Percentiles rank a stretch among this genome's conserved stretches.
These are phyloP conservation scores for Druon quercuslanigerum DNA, from an alignment of 1,140 invertebrate genomes.

Conservation along the genomic window DNA sequence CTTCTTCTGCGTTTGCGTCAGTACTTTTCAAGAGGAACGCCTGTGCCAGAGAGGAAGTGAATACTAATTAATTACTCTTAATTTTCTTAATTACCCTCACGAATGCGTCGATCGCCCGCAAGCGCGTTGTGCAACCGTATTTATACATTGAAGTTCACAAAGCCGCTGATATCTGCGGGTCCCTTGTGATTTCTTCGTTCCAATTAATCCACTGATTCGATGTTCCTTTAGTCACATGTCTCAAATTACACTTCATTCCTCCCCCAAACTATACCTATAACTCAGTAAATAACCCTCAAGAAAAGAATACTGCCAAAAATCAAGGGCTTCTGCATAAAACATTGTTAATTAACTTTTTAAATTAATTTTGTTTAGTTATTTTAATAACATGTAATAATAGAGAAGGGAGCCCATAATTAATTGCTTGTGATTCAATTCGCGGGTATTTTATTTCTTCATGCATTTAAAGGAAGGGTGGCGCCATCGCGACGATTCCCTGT, in stretches of 20 bases:
- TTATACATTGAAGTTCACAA: background rate
- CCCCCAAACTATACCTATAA: background rate
- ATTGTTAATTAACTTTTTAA: too few species aligned
- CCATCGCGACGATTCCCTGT: too few species aligned
- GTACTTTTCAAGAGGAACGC: slow-evolving; percentile 18
- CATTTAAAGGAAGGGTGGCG: too few species aligned
- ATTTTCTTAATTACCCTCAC: slow-evolving; percentile 73
- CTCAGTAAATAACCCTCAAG: background rate
- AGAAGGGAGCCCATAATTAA: too few species aligned
- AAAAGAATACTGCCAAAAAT: background rate
- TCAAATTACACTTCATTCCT: background rate
- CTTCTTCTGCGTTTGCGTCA: slow-evolving; percentile 50
- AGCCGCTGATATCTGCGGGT: slow-evolving; percentile 41
- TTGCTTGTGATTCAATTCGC: too few species aligned
- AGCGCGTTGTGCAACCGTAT: slow-evolving; percentile 42
- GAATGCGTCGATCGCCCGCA: slow-evolving; percentile 63
- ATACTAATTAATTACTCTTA: slow-evolving; percentile 76
- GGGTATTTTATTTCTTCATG: too few species aligned
- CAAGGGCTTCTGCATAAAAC: too few species aligned
- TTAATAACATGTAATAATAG: too few species aligned
- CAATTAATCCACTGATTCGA: slow-evolving; percentile 30
- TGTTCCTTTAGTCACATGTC: background rate
- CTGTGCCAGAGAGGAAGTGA: slow-evolving; percentile 64
- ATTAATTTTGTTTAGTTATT: too few species aligned
- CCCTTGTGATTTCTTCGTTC: slow-evolving; percentile 43